Evolutionary conservation across 1,140 invertebrate genomes (phyloP).

Genomic region (Neoseiulus cucumeris): DNA sequence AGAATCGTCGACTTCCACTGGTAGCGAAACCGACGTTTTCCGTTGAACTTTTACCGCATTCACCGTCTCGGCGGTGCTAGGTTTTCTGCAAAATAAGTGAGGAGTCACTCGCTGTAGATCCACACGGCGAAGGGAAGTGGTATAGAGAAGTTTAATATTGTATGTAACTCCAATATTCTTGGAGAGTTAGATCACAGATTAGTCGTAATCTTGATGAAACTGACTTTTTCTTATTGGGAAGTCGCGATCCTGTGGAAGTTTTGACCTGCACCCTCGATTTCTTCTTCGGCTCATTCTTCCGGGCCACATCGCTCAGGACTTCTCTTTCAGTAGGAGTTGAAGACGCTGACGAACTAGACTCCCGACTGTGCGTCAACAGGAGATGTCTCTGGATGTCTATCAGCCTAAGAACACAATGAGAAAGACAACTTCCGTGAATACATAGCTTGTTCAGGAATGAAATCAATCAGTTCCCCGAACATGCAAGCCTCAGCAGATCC

Average conservation of each 20-base stretch:
- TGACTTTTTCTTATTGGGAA: not conserved
- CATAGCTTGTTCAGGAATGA: too few relatives aligned
- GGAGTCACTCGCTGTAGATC: too few relatives aligned
- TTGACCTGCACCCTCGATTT: not conserved
- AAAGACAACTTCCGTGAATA: too few relatives aligned
- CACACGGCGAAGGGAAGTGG: too few relatives aligned
- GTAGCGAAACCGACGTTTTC: not conserved
- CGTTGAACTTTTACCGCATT: not conserved
- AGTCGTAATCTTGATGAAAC: too few relatives aligned
- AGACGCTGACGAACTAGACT: not conserved
- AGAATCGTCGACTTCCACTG: not conserved
- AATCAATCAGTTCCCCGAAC: too few relatives aligned
- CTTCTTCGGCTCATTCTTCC: not conserved
- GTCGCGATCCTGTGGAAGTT: not conserved
- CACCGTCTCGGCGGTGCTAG: not conserved
- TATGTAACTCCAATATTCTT: too few relatives aligned
- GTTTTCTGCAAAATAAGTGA: not conserved
- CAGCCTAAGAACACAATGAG: not conserved
- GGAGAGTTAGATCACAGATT: too few relatives aligned
- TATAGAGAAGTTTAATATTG: too few relatives aligned
- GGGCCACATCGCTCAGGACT: not conserved
- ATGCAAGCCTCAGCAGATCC: too few relatives aligned
- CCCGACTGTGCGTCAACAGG: not conserved
- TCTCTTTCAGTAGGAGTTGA: not conserved
- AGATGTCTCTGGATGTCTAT: conserved; percentile 2